Evolutionary conservation across 1,140 invertebrate species (phyloP).

Genomic region (Diuraphis noxia): DNA sequence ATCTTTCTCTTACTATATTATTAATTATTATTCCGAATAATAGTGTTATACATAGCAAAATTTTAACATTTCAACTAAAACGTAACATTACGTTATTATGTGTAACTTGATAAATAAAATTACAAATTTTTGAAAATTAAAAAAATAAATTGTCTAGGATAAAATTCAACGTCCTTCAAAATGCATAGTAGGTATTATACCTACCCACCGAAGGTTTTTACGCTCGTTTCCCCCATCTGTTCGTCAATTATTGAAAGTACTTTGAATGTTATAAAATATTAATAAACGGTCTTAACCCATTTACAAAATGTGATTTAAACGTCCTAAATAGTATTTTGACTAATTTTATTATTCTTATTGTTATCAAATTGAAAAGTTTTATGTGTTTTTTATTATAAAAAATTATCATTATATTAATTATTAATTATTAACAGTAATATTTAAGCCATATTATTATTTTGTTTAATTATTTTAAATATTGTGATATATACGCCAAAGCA

Average conservation of each 20-base stretch:
- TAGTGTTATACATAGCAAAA: background rate
- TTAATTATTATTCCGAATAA: background rate
- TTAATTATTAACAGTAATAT: conserved; percentile 4
- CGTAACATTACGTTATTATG: background rate
- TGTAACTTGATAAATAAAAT: background rate
- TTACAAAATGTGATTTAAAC: conserved; percentile 47
- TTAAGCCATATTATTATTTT: conserved; percentile 47
- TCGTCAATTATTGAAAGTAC: conserved; percentile 32
- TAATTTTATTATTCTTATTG: conserved; percentile 53
- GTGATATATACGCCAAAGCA: conserved; percentile 37
- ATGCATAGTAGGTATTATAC: background rate
- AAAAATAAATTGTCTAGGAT: background rate
- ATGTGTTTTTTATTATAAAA: conserved; percentile 21
- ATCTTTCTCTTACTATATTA: background rate
- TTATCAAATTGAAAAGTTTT: conserved; percentile 42
- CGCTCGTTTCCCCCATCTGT: background rate
- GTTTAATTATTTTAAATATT: conserved; percentile 49
- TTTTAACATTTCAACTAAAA: background rate
- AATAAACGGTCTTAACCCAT: conserved; percentile 23
- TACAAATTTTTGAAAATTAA: background rate
- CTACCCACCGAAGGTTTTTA: background rate
- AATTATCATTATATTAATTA: conserved; percentile 17
- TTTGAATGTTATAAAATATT: background rate
- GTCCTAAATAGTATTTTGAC: conserved; percentile 48
- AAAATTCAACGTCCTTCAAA: background rate